Evolutionary conservation across 2,113 vertebrate genomes (phyloP).

Genomic region (Melanotaenia duboulayi): DNA sequence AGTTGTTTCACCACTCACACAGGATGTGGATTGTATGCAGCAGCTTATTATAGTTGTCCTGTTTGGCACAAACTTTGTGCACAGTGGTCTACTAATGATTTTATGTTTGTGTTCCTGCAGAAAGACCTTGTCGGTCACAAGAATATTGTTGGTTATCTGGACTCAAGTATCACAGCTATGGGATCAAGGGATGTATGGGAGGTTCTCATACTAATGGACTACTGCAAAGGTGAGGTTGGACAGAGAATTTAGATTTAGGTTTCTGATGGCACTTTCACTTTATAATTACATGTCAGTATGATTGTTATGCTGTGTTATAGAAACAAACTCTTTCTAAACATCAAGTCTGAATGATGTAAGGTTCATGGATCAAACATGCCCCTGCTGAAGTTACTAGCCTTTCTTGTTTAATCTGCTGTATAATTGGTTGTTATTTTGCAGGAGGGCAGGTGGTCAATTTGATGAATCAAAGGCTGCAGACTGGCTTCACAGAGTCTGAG

Average conservation of each 20-base stretch:
- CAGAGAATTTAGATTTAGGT: background rate
- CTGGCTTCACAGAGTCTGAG: conserved; percentile 93
- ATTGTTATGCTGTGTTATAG: background rate
- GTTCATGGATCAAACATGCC: background rate
- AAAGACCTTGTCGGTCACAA: conserved; percentile 95
- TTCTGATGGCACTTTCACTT: background rate
- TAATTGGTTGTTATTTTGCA: conserved; percentile 60
- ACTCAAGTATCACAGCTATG: conserved; percentile 93
- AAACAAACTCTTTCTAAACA: background rate
- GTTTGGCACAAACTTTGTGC: background rate
- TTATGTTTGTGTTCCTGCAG: conserved; percentile 75
- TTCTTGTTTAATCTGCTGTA: background rate
- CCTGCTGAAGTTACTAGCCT: background rate
- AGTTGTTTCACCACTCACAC: background rate
- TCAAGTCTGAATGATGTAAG: background rate
- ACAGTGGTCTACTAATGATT: conserved; percentile 9
- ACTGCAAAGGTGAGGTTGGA: conserved; percentile 89
- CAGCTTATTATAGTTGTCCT: background rate
- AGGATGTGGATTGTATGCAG: background rate
- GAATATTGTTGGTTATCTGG: conserved; percentile 98
- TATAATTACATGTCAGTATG: background rate
- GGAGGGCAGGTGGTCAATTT: conserved; percentile 98
- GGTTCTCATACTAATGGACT: conserved; percentile 98
- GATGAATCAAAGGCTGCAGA: conserved; percentile 98
- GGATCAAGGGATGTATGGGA: conserved; percentile 97